A percentile compares a stretch with the other conserved stretches of the same genome.
Conservation (phyloP, 1,140 invertebrate species). For the Drosophila prosaltans region DNA sequence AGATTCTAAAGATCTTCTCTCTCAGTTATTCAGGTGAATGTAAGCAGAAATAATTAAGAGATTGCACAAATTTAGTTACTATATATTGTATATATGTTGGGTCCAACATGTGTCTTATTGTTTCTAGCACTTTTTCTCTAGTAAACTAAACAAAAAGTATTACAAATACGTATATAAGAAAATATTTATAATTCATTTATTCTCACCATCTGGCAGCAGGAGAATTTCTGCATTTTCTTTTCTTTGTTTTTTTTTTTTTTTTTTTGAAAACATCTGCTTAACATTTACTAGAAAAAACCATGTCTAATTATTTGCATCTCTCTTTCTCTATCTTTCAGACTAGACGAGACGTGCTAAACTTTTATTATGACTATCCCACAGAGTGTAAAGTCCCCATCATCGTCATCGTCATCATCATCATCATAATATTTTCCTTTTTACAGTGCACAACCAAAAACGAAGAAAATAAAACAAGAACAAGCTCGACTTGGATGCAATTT, state of each 20-base stretch:
- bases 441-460: conserved; percentile 47
- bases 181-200: conserved; percentile 1
- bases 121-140: not conserved
- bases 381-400: conserved; percentile 49
- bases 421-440: conserved; percentile 39
- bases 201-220: not conserved
- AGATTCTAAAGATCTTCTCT: no score
- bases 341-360: conserved; percentile 45
- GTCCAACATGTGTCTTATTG: not conserved
- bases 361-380: conserved; percentile 27
- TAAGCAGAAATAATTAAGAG: not conserved
- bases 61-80: not conserved
- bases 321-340: conserved; percentile 33
- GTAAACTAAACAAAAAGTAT: conserved; percentile 4
- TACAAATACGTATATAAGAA: not conserved
- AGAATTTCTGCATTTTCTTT: not conserved
- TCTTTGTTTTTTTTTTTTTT: no score
- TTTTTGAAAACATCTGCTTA: conserved; percentile 3
- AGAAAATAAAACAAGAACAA: conserved; percentile 40
- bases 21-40: no score
- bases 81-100: not conserved
- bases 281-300: conserved; percentile 26
- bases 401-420: conserved; percentile 30
- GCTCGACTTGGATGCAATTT: conserved; percentile 69
- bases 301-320: conserved; percentile 27